Percentiles rank a stretch among this genome's conserved stretches.
Evolutionary conservation across 2,888 invertebrate genomes (phyloP).

Genomic region (Lutraria lutraria): DNA sequence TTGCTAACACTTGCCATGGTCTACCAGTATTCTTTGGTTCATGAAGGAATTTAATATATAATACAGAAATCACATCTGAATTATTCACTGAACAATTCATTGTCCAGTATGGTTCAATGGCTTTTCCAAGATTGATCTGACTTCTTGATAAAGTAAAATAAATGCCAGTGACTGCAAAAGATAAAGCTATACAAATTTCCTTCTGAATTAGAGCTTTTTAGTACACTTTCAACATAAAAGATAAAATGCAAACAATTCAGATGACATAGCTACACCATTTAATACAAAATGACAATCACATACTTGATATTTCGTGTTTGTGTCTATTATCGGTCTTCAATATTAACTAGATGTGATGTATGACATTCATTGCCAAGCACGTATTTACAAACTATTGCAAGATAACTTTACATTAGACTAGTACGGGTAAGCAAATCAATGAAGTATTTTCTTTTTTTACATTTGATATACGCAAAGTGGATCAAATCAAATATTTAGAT

Average conservation of each 20-base stretch:
- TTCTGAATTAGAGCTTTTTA: too few species aligned
- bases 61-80: not conserved
- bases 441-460: too few species aligned
- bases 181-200: too few species aligned
- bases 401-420: too few species aligned
- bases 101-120: not conserved
- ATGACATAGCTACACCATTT: not conserved
- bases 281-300: not conserved
- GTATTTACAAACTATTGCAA: too few species aligned
- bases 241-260: not conserved
- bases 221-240: not conserved
- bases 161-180: slow-evolving; percentile 20
- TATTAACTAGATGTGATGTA: too few species aligned
- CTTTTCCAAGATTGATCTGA: not conserved
- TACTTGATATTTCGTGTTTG: too few species aligned
- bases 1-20: not conserved
- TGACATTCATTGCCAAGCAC: too few species aligned
- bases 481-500: too few species aligned
- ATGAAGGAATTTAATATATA: not conserved
- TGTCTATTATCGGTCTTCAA: not conserved
- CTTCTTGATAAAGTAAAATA: not conserved
- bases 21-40: not conserved
- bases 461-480: too few species aligned
- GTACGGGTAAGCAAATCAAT: too few species aligned
- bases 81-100: not conserved